phyloP scores from a whole-genome alignment of 2,113 vertebrate species.

The Salvelinus fontinalis region DNA sequence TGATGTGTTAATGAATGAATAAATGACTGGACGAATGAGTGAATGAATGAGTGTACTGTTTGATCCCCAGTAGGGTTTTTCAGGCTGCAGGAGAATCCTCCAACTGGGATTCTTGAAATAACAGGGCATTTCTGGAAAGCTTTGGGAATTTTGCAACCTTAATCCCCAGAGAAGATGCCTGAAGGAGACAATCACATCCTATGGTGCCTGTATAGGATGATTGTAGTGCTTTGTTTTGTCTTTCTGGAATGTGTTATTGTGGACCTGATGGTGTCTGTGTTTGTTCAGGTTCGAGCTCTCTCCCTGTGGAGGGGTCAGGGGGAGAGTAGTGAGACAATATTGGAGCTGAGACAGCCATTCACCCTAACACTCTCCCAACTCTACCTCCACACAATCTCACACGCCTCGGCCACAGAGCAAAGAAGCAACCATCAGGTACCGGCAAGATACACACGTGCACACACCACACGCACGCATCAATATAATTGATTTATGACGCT shows the following conservation, averaged over 20 bases:
- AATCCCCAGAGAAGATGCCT: no score
- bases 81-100: neutral
- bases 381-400: slow-evolving; percentile 64
- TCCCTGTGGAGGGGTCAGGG: slow-evolving; percentile 69
- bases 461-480: neutral
- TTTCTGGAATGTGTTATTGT: neutral
- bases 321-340: slow-evolving; percentile 53
- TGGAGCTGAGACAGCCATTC: slow-evolving; percentile 74
- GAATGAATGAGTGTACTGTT: no score
- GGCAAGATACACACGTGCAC: neutral
- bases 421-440: slow-evolving; percentile 72
- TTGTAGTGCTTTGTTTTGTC: no score
- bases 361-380: slow-evolving; percentile 65
- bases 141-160: no score
- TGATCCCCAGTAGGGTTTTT: neutral
- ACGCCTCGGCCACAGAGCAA: slow-evolving; percentile 41
- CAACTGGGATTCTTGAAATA: no score
- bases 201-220: no score
- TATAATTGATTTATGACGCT: neutral
- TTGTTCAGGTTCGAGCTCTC: slow-evolving; percentile 55
- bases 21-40: no score
- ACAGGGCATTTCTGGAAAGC: no score
- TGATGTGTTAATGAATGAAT: no score
- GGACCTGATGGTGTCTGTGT: neutral
- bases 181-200: no score